Percentiles rank a stretch among this genome's conserved stretches.
Evolutionary conservation across 92 coral and sea anemone species (phyloP).

Genomic region (Zoanthus solanderi): DNA sequence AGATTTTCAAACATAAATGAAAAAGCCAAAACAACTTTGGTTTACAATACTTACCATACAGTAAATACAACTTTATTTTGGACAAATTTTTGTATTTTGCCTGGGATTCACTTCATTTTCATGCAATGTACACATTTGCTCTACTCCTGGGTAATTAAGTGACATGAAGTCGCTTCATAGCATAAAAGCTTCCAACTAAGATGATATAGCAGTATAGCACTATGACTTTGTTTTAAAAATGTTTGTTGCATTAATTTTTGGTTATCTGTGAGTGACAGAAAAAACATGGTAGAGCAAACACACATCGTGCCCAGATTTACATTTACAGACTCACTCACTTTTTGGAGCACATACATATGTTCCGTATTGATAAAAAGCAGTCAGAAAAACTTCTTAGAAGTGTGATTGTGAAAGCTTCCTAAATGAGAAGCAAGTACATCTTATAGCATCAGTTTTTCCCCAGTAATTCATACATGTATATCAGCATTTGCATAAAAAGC

Average conservation of each 20-base stretch:
- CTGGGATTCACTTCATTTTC: background rate
- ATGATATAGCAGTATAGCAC: background rate
- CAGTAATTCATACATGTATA: background rate
- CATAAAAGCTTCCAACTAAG: background rate
- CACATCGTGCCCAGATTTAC: slow-evolving; percentile 4
- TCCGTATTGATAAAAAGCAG: background rate
- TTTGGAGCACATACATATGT: background rate
- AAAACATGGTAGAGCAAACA: background rate
- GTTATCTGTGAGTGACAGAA: background rate
- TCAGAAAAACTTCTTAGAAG: background rate
- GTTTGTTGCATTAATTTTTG: background rate
- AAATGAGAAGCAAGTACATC: slow-evolving; percentile 3
- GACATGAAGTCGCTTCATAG: background rate
- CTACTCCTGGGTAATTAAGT: background rate
- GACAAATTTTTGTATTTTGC: background rate
- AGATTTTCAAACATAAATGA: too few species aligned
- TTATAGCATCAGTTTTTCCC: background rate
- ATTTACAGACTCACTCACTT: too few species aligned
- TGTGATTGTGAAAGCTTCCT: background rate
- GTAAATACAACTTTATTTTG: background rate
- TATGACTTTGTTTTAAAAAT: background rate
- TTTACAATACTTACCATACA: too few species aligned
- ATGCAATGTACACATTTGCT: slow-evolving; percentile 2
- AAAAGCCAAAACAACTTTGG: too few species aligned
- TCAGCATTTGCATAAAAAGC: background rate